phyloP scores from a whole-genome alignment of 2,888 invertebrate species.

The Phania funesta region DNA sequence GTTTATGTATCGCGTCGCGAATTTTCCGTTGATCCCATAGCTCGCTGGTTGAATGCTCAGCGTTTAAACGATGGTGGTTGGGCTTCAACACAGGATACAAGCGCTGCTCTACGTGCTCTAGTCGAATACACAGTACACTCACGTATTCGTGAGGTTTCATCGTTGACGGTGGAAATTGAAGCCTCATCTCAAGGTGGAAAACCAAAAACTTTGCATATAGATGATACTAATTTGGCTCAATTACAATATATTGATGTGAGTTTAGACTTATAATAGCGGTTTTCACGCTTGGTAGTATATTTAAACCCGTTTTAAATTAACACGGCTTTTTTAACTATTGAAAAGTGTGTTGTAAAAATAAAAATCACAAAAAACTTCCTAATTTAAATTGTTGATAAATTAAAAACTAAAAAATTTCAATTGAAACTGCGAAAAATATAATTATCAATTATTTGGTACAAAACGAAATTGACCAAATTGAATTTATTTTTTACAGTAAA shows the following conservation, averaged over 20 bases:
- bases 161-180: constrained; percentile 89
- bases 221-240: constrained; percentile 88
- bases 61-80: constrained; percentile 92
- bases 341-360: too few species aligned
- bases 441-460: too few species aligned
- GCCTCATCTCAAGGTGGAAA: constrained; percentile 89
- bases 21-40: constrained; percentile 89
- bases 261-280: not conserved
- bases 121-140: constrained; percentile 93
- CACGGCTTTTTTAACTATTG: too few species aligned
- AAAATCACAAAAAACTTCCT: too few species aligned
- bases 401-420: too few species aligned
- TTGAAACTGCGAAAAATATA: too few species aligned
- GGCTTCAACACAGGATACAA: constrained; percentile 91
- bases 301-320: too few species aligned
- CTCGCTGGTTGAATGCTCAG: constrained; percentile 94
- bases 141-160: constrained; percentile 91
- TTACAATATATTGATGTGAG: constrained; percentile 88
- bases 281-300: too few species aligned
- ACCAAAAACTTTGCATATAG: constrained; percentile 85
- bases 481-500: too few species aligned
- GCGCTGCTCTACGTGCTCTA: constrained; percentile 92
- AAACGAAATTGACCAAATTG: too few species aligned
- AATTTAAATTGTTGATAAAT: too few species aligned
- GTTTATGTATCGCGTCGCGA: constrained; percentile 93